phyloP scores from a whole-genome alignment of 1,140 invertebrate species.

The Metaphire vulgaris region DNA sequence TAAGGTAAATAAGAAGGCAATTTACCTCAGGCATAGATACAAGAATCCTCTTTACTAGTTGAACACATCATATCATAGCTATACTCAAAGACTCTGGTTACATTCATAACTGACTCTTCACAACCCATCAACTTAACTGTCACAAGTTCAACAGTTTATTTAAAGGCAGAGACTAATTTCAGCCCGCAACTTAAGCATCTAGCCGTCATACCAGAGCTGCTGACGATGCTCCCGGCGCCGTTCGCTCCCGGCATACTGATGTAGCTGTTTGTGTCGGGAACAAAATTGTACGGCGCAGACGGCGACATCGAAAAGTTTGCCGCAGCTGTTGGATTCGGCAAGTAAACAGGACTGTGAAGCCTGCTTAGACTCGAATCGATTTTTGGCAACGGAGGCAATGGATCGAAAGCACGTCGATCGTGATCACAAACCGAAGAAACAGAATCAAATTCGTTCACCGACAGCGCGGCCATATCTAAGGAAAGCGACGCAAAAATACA shows the following conservation, averaged over 20 bases:
- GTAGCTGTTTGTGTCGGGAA: slow-evolving; percentile 66
- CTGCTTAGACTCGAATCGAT: not conserved
- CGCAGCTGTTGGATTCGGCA: not conserved
- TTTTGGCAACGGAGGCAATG: slow-evolving; percentile 4
- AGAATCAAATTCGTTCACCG: slow-evolving; percentile 14
- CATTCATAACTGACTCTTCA: no score
- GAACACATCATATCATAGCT: no score
- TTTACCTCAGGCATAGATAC: no score
- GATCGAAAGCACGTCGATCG: slow-evolving; percentile 2
- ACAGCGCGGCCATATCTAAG: not conserved
- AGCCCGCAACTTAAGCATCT: no score
- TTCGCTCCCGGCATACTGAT: slow-evolving; percentile 53
- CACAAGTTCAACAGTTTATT: no score
- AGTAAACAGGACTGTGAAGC: not conserved
- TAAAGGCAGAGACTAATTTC: no score
- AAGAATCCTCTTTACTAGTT: no score
- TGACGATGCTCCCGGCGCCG: slow-evolving; percentile 60
- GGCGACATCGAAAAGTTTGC: not conserved
- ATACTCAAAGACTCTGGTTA: no score
- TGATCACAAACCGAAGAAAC: slow-evolving; percentile 17
- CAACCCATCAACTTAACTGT: no score
- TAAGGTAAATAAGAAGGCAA: no score
- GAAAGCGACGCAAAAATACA: not conserved
- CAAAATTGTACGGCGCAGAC: slow-evolving; percentile 12
- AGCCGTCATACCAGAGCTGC: slow-evolving; percentile 65